Percentiles rank a stretch among this genome's conserved stretches.
These are phyloP conservation scores for Chauna torquata DNA, from an alignment of 2,113 vertebrate genomes.

Conservation along the genomic window DNA sequence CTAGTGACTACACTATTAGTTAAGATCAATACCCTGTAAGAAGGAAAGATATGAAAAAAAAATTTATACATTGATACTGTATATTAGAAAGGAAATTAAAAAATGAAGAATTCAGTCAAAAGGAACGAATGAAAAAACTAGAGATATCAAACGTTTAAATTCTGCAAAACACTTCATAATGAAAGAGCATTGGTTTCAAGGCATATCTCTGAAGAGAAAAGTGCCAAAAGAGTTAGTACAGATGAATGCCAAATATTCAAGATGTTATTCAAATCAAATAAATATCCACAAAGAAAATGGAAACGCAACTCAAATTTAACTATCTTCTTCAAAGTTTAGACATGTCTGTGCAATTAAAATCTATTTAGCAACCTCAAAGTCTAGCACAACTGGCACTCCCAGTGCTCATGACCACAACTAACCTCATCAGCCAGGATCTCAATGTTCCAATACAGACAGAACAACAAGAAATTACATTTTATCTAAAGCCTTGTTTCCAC, in stretches of 20 bases:
- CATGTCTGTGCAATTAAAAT: neutral
- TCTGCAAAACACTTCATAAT: neutral
- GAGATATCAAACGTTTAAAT: neutral
- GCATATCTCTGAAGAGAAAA: neutral
- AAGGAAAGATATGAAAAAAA: neutral
- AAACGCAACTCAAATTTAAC: neutral
- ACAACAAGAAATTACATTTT: neutral
- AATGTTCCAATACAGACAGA: neutral
- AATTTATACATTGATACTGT: neutral
- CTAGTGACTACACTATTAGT: neutral
- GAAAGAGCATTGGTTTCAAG: neutral
- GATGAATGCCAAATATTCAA: neutral
- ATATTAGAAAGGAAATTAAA: neutral
- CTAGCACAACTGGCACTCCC: conserved; percentile 25
- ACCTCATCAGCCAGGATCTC: conserved; percentile 19
- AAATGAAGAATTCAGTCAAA: neutral
- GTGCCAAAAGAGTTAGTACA: neutral
- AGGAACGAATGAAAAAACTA: neutral
- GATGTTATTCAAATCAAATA: conserved; percentile 4
- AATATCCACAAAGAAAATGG: conserved; percentile 6
- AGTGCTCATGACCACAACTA: neutral
- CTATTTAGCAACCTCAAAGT: conserved; percentile 18
- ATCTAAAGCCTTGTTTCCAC: neutral
- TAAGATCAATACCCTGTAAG: neutral
- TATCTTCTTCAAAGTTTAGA: neutral